Evolutionary conservation across 2,113 vertebrate species (phyloP).

Genomic region (Ariopsis seemanni): DNA sequence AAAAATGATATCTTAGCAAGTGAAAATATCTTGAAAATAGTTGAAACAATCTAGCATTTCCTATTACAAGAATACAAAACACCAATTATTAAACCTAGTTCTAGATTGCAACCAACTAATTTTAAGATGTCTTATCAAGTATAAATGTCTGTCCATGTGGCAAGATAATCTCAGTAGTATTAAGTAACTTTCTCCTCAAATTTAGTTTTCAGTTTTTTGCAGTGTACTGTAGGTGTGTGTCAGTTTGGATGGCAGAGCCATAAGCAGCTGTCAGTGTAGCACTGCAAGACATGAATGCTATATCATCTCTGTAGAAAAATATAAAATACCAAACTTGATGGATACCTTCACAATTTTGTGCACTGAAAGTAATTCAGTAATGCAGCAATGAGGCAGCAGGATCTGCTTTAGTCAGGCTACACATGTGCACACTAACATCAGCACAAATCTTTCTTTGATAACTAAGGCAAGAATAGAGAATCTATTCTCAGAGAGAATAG

Average conservation of each 20-base stretch:
- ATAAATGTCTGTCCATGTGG: no score
- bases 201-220: no score
- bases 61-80: no score
- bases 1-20: no score
- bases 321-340: constrained; percentile 1
- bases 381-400: neutral
- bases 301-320: neutral
- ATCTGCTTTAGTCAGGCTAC: constrained; percentile 11
- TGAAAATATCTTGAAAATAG: no score
- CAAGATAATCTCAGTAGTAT: no score
- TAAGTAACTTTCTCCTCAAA: no score
- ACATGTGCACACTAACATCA: constrained; percentile 30
- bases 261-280: constrained; percentile 3
- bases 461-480: neutral
- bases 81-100: no score
- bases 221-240: neutral
- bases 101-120: no score
- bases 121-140: no score
- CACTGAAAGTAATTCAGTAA: neutral
- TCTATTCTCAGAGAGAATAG: neutral
- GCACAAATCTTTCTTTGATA: constrained; percentile 26
- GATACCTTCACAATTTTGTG: neutral
- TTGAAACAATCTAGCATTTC: no score
- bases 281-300: neutral
- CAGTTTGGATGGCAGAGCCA: constrained; percentile 17